Evolutionary conservation across 2,797 vertebrate genomes (phyloP), one percentile per base, ranked within the genome.

Genomic region (Gadopsis marmoratus): DNA sequence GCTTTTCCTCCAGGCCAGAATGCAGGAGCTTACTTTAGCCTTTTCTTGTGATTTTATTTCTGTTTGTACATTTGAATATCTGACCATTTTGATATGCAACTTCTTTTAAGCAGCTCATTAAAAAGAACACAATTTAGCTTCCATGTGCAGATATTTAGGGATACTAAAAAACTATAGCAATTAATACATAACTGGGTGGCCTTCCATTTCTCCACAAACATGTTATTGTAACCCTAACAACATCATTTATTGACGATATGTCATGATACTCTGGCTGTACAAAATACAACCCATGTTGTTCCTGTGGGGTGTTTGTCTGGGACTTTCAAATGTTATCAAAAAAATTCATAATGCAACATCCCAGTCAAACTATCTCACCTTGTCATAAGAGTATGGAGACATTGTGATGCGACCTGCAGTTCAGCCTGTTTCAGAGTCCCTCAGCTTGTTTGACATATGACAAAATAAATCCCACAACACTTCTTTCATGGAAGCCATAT

Each of bases 381-480:
- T 81, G 80, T 88, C 83, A 48, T 58, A 56, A 81, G 71, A 78
- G 66, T 82, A 55, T 78, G 72, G 60, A 89, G 54, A 67, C 23
- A 74, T 47, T 79, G 65, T 64, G 78, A 84, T 61, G 62, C 2
- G 35, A 86, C 80, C 81, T 37, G 48, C 59, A 47, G 71, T 82
- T 81, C 76, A 86, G 69, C 71, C 54, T 7, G 45, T 82, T 88
- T 78, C 65, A 82, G 31, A 80, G 47, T 74, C 78, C 67, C 75
- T 47, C 76, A 76, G 74, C 81, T 78, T 82, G 60, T 78, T 69
- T 76, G 70, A 77, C 75, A 83, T 72, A 78, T 83, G 84, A 84
- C 83, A 90, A 87, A 89, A 85, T 80, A 84, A 88, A 88, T 90
- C 71, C 74, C 80, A 67, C 41, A 31, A 51, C 78, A 60, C 31